Base-by-base conservation (phyloP, 2,797 vertebrate genomes). In the Leptodactylus fallax region DNA sequence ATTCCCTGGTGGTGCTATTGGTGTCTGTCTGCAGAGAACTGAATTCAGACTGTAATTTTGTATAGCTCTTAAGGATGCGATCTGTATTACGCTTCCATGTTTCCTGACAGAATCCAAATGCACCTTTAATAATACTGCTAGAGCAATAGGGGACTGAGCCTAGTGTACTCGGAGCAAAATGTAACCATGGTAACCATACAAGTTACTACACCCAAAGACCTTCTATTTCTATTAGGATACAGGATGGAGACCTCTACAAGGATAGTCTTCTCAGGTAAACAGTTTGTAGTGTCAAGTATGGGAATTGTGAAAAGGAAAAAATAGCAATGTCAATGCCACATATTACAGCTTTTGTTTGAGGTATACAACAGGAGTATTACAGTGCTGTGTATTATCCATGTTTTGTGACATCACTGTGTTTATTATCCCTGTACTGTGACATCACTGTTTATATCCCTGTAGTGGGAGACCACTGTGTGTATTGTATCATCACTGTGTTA, bases 181-280 rank as follows among this genome's bases (percentile, higher is more conserved):
- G 79, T 81, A 74, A 63, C 85, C 85, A 81, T 87, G 61, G 65
- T n/a, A 60, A 87, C 85, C 56, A 27, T n/a, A 45, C 55, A 61
- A 56, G 19, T 72, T 58, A n/a, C 56, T 9, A 27, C 45, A 10
- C 47, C 63, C 51, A 65, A 47, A 81, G 45, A 23, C n/a, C 13
- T 12, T 51, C 13, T n/a, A n/a, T 25, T 12, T 51, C 13, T n/a
- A n/a, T 25, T 45, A 63, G n/a, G 13, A 14, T n/a, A 51, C 56
- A 36, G 69, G 60, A 51, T 81, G 47, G n/a, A 3, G 17, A 55
- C 16, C 84, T 85, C 60, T 13, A 19, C 3, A 67, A 19, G 53
- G 60, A 21, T n/a, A n/a, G n/a, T n/a, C n/a, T n/a, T n/a, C n/a
- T n/a, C n/a, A 53, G 27, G 63, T 25, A 71, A 83, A 83, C 12